Percentiles rank a stretch among this genome's conserved stretches.
Evolutionary conservation across 92 coral and sea anemone species (phyloP).

Genomic region (Muricea muricata): DNA sequence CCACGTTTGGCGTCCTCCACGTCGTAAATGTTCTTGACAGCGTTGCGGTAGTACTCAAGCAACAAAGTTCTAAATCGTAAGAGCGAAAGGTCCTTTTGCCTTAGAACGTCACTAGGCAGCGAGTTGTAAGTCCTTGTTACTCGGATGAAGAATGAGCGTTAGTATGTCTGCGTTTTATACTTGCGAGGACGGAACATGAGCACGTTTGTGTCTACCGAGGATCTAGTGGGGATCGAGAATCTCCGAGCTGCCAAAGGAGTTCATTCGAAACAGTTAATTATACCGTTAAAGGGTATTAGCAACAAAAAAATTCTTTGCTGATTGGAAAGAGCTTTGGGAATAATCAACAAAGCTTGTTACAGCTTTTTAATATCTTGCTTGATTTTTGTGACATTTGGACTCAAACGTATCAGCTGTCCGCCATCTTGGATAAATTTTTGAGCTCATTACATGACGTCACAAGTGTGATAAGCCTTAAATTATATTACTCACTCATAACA

Average conservation of each 20-base stretch:
- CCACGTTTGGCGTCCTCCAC: neutral
- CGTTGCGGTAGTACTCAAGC: neutral
- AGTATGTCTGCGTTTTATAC: neutral
- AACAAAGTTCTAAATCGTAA: constrained; percentile 1
- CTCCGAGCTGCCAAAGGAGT: neutral
- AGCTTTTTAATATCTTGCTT: no score
- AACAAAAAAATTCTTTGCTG: no score
- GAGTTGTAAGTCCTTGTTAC: constrained; percentile 5
- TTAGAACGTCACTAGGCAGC: neutral
- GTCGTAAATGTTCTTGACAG: neutral
- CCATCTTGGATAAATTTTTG: no score
- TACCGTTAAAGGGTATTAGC: no score
- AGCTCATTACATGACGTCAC: no score
- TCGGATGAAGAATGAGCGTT: constrained; percentile 14
- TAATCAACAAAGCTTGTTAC: no score
- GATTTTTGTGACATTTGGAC: no score
- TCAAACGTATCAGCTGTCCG: no score
- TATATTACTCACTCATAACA: no score
- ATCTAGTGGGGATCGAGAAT: neutral
- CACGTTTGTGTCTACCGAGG: neutral
- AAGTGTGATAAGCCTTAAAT: no score
- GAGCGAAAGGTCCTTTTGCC: neutral
- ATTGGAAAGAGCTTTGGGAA: no score
- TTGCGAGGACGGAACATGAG: neutral
- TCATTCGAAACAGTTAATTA: neutral